Conservation (phyloP, 2,888 invertebrate species). For the Allolobophora icterica region DNA sequence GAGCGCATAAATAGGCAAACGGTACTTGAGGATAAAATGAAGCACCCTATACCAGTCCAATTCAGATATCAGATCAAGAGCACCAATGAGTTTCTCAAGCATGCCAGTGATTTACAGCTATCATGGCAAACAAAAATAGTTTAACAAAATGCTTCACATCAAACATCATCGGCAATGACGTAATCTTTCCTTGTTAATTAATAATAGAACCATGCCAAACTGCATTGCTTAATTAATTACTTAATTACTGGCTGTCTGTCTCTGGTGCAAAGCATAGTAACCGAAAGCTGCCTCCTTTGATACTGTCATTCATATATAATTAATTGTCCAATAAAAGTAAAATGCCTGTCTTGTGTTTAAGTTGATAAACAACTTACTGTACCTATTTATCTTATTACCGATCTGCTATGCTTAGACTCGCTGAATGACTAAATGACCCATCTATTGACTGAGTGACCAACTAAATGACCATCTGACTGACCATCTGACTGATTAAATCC, state of each 20-base stretch:
- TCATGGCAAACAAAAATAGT: not conserved
- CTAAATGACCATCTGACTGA: not conserved
- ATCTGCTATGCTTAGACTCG: not conserved
- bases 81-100: not conserved
- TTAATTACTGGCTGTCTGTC: not conserved
- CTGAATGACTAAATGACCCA: not conserved
- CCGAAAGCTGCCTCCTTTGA: not conserved
- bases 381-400: not conserved
- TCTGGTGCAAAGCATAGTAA: too few relatives aligned
- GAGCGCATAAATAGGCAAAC: not conserved
- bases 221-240: not conserved
- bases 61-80: not conserved
- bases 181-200: constrained; percentile 2
- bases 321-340: not conserved
- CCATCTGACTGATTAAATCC: too few relatives aligned
- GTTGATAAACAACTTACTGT: not conserved
- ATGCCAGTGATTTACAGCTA: not conserved
- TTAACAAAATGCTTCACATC: not conserved
- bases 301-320: not conserved
- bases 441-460: not conserved
- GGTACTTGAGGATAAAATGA: not conserved
- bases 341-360: not conserved
- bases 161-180: not conserved
- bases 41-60: not conserved
- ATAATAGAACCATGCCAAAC: not conserved